A percentile compares a stretch with the other conserved stretches of the same genome.
These are phyloP conservation scores for Babyrousa celebensis DNA, from an alignment of 2,797 vertebrate species.

Conservation along the genomic window DNA sequence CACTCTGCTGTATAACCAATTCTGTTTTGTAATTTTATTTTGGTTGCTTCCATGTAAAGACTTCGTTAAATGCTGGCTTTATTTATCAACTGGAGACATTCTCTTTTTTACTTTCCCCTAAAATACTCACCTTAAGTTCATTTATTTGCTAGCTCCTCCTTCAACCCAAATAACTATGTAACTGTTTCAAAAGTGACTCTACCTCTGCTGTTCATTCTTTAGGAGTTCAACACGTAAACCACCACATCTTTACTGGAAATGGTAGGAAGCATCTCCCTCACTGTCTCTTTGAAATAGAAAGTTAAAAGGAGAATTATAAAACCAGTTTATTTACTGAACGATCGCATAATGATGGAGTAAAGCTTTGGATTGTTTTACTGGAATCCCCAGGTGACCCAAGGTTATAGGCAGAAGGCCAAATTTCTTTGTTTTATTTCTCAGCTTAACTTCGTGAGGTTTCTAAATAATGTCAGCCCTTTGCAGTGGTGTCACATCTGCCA, in stretches of 20 bases:
- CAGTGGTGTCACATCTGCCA: constrained; percentile 91
- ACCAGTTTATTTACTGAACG: constrained; percentile 65
- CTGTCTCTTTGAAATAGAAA: constrained; percentile 33
- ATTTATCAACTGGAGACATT: neutral
- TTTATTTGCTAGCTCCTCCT: neutral
- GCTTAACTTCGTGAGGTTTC: constrained; percentile 94
- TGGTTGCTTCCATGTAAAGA: neutral
- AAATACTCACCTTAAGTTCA: neutral
- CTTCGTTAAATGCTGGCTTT: neutral
- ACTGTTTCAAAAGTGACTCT: neutral
- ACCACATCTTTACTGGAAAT: neutral
- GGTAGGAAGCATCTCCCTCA: neutral
- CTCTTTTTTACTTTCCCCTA: neutral
- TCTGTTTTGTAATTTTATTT: constrained; percentile 17
- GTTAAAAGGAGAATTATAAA: constrained; percentile 69
- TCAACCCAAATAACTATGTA: neutral
- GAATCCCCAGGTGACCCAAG: constrained; percentile 46
- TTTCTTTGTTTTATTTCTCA: constrained; percentile 73
- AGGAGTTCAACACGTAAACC: neutral
- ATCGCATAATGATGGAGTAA: constrained; percentile 15
- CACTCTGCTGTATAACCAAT: neutral
- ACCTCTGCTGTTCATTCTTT: neutral
- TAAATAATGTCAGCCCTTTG: constrained; percentile 92
- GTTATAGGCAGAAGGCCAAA: constrained; percentile 67
- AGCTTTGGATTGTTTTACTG: constrained; percentile 73